These are phyloP conservation scores for Drosophila kanapiae DNA, from an alignment of 1,140 invertebrate genomes.

Conservation along the genomic window DNA sequence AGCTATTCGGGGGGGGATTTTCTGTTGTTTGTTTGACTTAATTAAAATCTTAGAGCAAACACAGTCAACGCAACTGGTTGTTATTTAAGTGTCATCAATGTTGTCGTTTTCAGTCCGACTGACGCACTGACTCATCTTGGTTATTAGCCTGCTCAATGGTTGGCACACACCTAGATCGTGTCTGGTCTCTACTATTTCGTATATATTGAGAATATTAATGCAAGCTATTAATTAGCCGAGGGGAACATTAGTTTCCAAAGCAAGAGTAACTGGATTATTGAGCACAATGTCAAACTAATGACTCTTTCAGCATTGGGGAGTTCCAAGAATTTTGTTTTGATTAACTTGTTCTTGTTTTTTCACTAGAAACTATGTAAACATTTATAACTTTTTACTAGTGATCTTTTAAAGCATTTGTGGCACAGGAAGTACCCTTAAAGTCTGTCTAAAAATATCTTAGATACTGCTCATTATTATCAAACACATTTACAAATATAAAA, in stretches of 20 bases:
- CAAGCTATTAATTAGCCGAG: slow-evolving; percentile 1
- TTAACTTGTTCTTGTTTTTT: background rate
- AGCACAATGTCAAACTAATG: background rate
- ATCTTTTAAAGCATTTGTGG: background rate
- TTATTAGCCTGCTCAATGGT: slow-evolving; percentile 21
- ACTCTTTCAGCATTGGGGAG: too few relatives aligned
- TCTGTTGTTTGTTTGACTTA: slow-evolving; percentile 45
- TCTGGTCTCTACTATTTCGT: background rate
- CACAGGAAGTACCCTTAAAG: background rate
- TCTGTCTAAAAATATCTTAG: background rate
- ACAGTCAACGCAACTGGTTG: slow-evolving; percentile 47
- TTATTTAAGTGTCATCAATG: slow-evolving; percentile 41
- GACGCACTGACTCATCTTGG: slow-evolving; percentile 27
- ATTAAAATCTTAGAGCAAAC: slow-evolving; percentile 39
- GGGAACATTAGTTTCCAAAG: background rate
- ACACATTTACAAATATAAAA: background rate
- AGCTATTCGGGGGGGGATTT: slow-evolving; percentile 1
- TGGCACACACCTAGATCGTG: slow-evolving; percentile 6
- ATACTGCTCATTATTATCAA: too few relatives aligned
- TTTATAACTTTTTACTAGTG: background rate
- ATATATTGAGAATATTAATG: background rate
- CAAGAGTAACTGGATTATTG: background rate
- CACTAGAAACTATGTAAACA: too few relatives aligned
- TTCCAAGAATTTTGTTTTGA: background rate
- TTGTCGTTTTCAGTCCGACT: slow-evolving; percentile 16